These are phyloP conservation scores for Myripristis jacobus DNA, from an alignment of 2,797 vertebrate genomes.

Conservation along the genomic window DNA sequence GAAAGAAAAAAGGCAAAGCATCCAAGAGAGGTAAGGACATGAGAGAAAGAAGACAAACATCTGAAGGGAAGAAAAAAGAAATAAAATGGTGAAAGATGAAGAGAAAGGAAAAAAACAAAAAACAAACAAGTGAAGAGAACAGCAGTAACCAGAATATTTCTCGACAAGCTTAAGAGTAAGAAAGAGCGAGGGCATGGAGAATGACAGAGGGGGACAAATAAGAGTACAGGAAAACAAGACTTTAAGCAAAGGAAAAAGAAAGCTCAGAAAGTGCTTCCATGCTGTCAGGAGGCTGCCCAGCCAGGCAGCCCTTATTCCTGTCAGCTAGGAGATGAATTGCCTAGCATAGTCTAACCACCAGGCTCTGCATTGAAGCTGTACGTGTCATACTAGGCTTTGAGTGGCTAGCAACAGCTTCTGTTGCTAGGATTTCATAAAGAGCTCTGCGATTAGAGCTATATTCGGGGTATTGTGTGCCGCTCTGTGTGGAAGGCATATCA, in stretches of 20 bases:
- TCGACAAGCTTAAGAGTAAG: slow-evolving; percentile 33
- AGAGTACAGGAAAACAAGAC: slow-evolving; percentile 46
- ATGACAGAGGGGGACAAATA: slow-evolving; percentile 47
- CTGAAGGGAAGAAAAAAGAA: slow-evolving; percentile 20
- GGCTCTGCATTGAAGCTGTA: slow-evolving; percentile 33
- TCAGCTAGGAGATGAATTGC: slow-evolving; percentile 47
- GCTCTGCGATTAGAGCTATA: slow-evolving; percentile 29
- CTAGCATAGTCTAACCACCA: slow-evolving; percentile 21
- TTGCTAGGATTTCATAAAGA: slow-evolving; percentile 23
- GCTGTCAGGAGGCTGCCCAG: slow-evolving; percentile 50
- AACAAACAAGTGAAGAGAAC: slow-evolving; percentile 11
- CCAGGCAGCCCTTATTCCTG: slow-evolving; percentile 25
- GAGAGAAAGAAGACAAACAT: slow-evolving; percentile 14
- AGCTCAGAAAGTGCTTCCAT: slow-evolving; percentile 45
- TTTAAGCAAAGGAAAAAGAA: slow-evolving; percentile 39
- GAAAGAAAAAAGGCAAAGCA: too few relatives aligned
- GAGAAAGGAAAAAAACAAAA: neutral
- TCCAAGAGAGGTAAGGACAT: too few relatives aligned
- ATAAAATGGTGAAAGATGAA: slow-evolving; percentile 25
- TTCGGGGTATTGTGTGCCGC: neutral
- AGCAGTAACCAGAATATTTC: slow-evolving; percentile 26
- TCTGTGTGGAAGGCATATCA: slow-evolving; percentile 11
- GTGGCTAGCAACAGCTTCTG: slow-evolving; percentile 27
- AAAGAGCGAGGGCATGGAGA: slow-evolving; percentile 12
- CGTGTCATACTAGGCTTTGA: slow-evolving; percentile 43